Evolutionary conservation across 2,888 invertebrate species (phyloP).

Genomic region (Drepana falcataria): DNA sequence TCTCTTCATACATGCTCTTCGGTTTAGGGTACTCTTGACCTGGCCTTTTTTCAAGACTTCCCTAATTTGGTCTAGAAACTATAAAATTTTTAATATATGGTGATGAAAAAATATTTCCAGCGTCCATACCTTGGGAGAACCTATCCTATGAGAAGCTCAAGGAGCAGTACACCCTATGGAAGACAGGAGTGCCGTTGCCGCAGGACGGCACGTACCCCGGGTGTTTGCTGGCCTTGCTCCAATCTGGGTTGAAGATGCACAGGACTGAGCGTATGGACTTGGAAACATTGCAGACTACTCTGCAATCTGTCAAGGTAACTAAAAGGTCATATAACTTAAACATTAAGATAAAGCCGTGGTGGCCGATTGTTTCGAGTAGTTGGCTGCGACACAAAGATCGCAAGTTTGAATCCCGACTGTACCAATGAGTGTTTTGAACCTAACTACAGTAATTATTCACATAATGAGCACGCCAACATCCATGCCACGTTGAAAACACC

Average conservation of each 20-base stretch:
- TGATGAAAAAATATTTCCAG: conserved; percentile 21
- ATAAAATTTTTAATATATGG: neutral
- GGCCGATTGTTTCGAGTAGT: too few species aligned
- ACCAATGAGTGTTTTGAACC: too few species aligned
- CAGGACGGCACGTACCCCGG: conserved; percentile 66
- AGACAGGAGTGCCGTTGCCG: conserved; percentile 46
- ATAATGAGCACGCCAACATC: conserved; percentile 18
- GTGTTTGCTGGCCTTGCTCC: conserved; percentile 48
- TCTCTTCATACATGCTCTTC: too few species aligned
- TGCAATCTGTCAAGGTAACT: conserved; percentile 53
- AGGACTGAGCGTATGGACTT: conserved; percentile 45
- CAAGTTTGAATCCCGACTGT: too few species aligned
- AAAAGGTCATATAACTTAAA: neutral
- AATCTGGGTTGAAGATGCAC: conserved; percentile 45
- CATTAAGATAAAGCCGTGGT: neutral
- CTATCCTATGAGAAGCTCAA: conserved; percentile 52
- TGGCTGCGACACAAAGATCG: too few species aligned
- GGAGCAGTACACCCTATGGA: conserved; percentile 56
- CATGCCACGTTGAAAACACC: conserved; percentile 69
- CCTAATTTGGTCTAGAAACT: neutral
- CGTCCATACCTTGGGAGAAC: conserved; percentile 56
- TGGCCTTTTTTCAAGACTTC: too few species aligned
- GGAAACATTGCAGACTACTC: conserved; percentile 36
- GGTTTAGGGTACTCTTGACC: too few species aligned
- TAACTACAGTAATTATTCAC: too few species aligned